These are phyloP conservation scores for Propithecus perrieri DNA, from an alignment of 2,797 vertebrate genomes.

Conservation along the genomic window DNA sequence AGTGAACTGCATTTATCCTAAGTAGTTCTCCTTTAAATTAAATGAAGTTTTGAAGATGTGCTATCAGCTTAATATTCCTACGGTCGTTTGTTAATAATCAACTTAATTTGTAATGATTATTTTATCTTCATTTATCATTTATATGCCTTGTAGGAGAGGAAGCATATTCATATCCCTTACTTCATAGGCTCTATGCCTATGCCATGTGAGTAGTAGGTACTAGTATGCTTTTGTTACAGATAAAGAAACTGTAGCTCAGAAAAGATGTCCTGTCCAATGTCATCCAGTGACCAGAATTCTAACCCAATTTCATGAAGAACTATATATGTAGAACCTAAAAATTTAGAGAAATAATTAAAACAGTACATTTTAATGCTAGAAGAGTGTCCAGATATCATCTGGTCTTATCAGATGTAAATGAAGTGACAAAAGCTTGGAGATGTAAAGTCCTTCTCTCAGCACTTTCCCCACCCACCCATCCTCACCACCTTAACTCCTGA, in stretches of 20 bases:
- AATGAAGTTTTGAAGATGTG: not conserved
- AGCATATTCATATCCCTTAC: not conserved
- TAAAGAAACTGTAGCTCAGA: not conserved
- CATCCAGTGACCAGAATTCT: not conserved
- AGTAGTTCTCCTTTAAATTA: slow-evolving; percentile 21
- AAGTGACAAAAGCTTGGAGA: not conserved
- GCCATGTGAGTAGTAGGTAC: not conserved
- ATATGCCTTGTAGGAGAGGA: not conserved
- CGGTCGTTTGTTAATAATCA: not conserved
- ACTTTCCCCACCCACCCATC: too few relatives aligned
- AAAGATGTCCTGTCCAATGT: not conserved
- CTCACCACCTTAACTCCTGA: not conserved
- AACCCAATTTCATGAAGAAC: not conserved
- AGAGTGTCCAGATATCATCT: not conserved
- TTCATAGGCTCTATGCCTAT: not conserved
- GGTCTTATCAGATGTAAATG: not conserved
- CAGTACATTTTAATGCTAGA: not conserved
- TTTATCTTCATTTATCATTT: not conserved
- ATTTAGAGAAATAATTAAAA: not conserved
- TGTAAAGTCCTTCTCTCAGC: not conserved
- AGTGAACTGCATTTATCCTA: not conserved
- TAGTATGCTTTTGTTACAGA: not conserved
- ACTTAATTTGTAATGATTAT: not conserved
- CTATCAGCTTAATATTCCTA: not conserved
- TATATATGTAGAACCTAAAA: not conserved